A percentile compares a stretch with the other conserved stretches of the same genome.
Evolutionary conservation across 2,888 invertebrate species (phyloP).

Genomic region (Cecidostiba fungosa): DNA sequence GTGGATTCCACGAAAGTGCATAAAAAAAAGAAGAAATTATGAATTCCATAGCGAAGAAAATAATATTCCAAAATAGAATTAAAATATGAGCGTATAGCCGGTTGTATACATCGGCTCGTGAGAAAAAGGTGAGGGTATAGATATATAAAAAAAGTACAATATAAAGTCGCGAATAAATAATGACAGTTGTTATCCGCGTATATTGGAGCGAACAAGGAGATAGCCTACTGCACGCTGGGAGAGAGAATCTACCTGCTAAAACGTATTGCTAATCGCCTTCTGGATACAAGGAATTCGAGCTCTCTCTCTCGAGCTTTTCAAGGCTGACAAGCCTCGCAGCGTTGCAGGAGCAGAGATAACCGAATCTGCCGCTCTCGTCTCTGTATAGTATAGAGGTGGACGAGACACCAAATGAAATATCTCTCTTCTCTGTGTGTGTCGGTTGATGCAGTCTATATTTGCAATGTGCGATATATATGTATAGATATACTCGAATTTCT

Average conservation of each 20-base stretch:
- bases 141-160: not conserved
- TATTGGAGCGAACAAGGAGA: constrained; percentile 31
- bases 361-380: constrained; percentile 60
- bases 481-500: constrained; percentile 15
- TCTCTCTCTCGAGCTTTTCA: constrained; percentile 52
- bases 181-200: constrained; percentile 41
- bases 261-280: constrained; percentile 54
- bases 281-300: constrained; percentile 56
- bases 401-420: constrained; percentile 74
- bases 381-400: constrained; percentile 68
- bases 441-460: not conserved
- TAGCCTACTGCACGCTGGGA: constrained; percentile 16
- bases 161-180: constrained; percentile 36
- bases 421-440: constrained; percentile 70
- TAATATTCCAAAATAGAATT: not conserved
- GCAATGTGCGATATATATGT: not conserved
- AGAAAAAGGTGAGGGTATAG: not conserved
- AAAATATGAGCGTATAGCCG: not conserved
- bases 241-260: constrained; percentile 49
- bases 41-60: not conserved
- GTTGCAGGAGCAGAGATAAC: constrained; percentile 67
- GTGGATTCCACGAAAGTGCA: not conserved
- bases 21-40: not conserved
- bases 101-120: not conserved
- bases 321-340: constrained; percentile 65